Evolutionary conservation across 2,113 vertebrate genomes (phyloP).

Genomic region (Etheostoma spectabile): DNA sequence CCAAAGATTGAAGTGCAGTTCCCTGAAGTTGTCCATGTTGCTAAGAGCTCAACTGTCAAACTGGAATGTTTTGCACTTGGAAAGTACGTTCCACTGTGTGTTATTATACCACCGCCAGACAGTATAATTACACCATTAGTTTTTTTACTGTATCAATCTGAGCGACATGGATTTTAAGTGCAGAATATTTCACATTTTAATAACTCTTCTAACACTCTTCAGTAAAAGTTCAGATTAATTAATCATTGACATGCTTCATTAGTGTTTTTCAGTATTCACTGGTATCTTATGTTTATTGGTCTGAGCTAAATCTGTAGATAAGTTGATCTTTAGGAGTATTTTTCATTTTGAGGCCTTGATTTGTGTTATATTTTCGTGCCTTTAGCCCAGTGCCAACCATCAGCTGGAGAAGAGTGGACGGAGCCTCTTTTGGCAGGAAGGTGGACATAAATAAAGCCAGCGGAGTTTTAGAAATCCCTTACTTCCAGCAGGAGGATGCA

Average conservation of each 20-base stretch:
- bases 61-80: constrained; percentile 97
- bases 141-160: constrained; percentile 22
- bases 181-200: constrained; percentile 29
- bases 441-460: constrained; percentile 89
- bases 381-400: constrained; percentile 91
- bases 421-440: constrained; percentile 88
- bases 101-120: constrained; percentile 10
- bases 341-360: constrained; percentile 24
- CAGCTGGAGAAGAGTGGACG: constrained; percentile 91
- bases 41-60: constrained; percentile 91
- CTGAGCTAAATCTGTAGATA: not conserved
- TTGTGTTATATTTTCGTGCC: constrained; percentile 7
- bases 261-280: constrained; percentile 14
- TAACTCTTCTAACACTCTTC: constrained; percentile 6
- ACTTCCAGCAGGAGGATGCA: constrained; percentile 93
- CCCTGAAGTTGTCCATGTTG: constrained; percentile 90
- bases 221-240: constrained; percentile 7
- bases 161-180: constrained; percentile 25
- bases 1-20: constrained; percentile 99
- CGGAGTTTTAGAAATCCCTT: constrained; percentile 92
- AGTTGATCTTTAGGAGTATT: constrained; percentile 9
- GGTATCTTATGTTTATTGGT: not conserved
- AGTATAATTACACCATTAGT: constrained; percentile 1
- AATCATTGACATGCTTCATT: not conserved
- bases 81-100: constrained; percentile 88